A percentile compares a stretch with the other conserved stretches of the same genome.
Conservation (phyloP, 2,113 vertebrate genomes). For the Micromys minutus region DNA sequence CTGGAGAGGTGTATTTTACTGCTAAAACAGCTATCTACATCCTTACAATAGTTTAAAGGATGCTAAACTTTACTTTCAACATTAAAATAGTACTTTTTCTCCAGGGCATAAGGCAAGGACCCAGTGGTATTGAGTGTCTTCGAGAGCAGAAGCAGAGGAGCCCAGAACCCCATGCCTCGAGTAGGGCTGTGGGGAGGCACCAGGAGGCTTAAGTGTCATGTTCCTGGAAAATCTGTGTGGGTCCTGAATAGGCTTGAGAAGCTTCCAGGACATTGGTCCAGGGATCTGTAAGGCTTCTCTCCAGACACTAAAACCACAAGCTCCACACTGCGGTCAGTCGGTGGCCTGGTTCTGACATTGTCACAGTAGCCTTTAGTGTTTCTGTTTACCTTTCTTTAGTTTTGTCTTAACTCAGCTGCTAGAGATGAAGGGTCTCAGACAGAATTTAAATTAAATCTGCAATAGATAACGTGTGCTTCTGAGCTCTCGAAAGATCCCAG, state of each 20-base stretch:
- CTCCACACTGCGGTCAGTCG: too few species aligned
- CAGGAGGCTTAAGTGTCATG: background rate
- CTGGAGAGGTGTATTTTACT: background rate
- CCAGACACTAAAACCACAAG: background rate
- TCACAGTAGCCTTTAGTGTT: background rate
- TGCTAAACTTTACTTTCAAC: background rate
- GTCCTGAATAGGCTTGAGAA: background rate
- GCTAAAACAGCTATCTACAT: background rate
- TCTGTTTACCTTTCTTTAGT: background rate
- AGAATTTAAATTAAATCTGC: conserved; percentile 14
- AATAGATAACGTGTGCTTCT: background rate
- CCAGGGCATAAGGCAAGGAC: background rate
- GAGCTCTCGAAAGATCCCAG: background rate
- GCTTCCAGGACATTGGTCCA: background rate
- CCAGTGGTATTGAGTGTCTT: background rate
- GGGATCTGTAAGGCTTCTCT: background rate
- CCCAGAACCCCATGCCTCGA: background rate
- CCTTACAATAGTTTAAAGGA: background rate
- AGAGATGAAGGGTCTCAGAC: background rate
- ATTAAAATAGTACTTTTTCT: background rate
- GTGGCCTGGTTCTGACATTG: background rate
- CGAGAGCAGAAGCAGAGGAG: background rate
- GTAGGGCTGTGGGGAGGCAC: too few species aligned
- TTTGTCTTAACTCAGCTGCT: background rate
- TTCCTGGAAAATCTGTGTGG: background rate